phyloP scores from a whole-genome alignment of 2,113 vertebrate species.

The Sebastes schlegelii region DNA sequence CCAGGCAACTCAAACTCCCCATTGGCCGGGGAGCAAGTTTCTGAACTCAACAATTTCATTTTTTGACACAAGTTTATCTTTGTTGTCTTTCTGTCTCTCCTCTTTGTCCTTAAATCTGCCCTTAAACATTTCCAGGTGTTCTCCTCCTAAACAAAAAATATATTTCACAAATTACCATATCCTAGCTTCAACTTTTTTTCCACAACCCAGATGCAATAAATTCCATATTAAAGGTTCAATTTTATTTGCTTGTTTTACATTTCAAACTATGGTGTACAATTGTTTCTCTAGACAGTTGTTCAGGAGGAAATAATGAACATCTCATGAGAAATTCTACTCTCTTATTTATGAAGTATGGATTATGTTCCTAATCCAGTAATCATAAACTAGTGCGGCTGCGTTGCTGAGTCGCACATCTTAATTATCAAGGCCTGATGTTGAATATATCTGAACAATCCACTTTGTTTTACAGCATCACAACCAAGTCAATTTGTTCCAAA shows the following conservation, averaged over 20 bases:
- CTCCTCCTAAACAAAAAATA: background rate
- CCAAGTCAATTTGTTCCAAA: conserved; percentile 78
- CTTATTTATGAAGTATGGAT: conserved; percentile 50
- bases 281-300: conserved; percentile 10
- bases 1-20: conserved; percentile 40
- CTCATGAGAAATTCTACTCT: conserved; percentile 34
- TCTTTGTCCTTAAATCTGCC: background rate
- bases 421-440: conserved; percentile 51
- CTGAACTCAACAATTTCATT: conserved; percentile 29
- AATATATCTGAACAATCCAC: conserved; percentile 67
- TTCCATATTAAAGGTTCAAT: background rate
- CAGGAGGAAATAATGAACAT: conserved; percentile 35
- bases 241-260: conserved; percentile 35
- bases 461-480: conserved; percentile 72
- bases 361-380: conserved; percentile 47
- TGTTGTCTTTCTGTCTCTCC: background rate
- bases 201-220: background rate
- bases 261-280: conserved; percentile 13
- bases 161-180: background rate
- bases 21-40: conserved; percentile 45
- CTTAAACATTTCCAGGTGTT: background rate
- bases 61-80: conserved; percentile 22
- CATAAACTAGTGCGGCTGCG: conserved; percentile 41
- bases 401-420: conserved; percentile 56
- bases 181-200: background rate